Evolutionary conservation across 2,113 vertebrate species (phyloP).

Genomic region (Pituophis catenifer): DNA sequence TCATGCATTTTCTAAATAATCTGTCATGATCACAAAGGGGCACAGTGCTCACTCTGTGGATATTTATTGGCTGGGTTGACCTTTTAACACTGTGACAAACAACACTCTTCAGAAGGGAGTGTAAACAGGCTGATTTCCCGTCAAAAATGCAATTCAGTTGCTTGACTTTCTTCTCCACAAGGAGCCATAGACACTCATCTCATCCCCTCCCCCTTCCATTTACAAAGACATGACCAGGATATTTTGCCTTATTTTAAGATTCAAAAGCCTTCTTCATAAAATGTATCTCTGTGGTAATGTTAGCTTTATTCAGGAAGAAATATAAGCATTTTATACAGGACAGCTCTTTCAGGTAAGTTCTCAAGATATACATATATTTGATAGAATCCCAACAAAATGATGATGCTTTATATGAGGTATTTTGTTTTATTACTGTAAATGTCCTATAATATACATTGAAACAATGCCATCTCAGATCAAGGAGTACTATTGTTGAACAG

Average conservation of each 20-base stretch:
- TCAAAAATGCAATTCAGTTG: constrained; percentile 8
- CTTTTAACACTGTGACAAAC: constrained; percentile 33
- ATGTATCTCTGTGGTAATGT: background rate
- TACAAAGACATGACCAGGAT: background rate
- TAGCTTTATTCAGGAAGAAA: background rate
- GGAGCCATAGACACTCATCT: background rate
- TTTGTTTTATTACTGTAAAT: background rate
- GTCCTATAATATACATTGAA: background rate
- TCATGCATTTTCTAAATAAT: constrained; percentile 33
- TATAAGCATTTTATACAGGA: background rate
- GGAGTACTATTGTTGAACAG: background rate
- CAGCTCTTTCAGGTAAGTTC: background rate
- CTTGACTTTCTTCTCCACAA: constrained; percentile 8
- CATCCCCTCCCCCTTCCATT: background rate
- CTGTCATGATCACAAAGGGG: constrained; percentile 19
- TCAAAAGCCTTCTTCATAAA: background rate
- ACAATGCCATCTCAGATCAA: background rate
- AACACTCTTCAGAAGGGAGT: constrained; percentile 13
- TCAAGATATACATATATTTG: background rate
- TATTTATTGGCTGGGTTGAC: constrained; percentile 32
- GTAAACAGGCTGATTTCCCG: constrained; percentile 27
- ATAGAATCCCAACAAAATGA: too few relatives aligned
- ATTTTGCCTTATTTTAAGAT: background rate
- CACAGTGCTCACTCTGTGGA: background rate
- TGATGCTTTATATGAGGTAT: too few relatives aligned